A percentile compares a stretch with the other conserved stretches of the same genome.
These are phyloP conservation scores for Actinemys pallida DNA, from an alignment of 2,113 vertebrate species.

Conservation along the genomic window DNA sequence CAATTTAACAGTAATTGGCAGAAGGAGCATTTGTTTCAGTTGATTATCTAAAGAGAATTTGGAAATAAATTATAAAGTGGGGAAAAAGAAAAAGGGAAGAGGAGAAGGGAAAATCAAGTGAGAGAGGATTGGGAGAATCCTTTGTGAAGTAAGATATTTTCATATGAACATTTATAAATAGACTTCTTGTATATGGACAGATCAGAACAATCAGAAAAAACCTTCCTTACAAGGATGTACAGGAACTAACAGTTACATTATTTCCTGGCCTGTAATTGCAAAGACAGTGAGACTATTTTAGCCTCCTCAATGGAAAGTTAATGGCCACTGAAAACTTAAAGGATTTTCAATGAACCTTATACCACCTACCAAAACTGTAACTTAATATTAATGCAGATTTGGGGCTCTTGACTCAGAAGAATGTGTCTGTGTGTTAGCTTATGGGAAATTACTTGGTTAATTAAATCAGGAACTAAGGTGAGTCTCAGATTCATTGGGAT, in stretches of 20 bases:
- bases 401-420: neutral
- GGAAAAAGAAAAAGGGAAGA: neutral
- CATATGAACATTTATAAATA: neutral
- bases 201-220: neutral
- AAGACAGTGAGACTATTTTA: neutral
- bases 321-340: neutral
- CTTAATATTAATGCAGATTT: neutral
- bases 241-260: neutral
- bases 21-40: neutral
- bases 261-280: neutral
- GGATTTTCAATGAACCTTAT: neutral
- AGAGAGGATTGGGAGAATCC: neutral
- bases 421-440: fast-evolving
- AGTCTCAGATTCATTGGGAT: neutral
- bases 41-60: neutral
- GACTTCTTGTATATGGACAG: neutral
- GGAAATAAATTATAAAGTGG: neutral
- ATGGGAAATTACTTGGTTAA: neutral
- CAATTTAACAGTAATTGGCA: neutral
- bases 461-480: neutral
- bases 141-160: neutral
- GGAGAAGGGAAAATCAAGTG: neutral
- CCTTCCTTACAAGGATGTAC: neutral
- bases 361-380: neutral
- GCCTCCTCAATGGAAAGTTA: neutral